These are phyloP conservation scores for Cossypha dichroa DNA, from an alignment of 2,797 vertebrate genomes.

Conservation along the genomic window DNA sequence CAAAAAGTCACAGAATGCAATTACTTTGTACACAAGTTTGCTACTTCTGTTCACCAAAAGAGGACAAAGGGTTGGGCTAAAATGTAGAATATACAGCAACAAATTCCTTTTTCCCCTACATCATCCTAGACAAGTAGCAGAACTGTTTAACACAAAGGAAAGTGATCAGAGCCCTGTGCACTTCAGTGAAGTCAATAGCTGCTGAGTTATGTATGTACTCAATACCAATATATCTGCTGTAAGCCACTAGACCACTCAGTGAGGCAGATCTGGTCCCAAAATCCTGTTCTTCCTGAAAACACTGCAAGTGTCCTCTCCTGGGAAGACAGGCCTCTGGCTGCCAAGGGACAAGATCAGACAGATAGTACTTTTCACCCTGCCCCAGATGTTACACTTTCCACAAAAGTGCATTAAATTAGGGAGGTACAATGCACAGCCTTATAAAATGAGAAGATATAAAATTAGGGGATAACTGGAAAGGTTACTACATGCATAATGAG, in stretches of 20 bases:
- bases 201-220: neutral
- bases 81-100: neutral
- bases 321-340: neutral
- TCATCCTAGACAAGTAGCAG: neutral
- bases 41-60: neutral
- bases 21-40: neutral
- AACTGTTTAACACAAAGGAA: neutral
- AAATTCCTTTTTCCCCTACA: neutral
- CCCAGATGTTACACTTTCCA: neutral
- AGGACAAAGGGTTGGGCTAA: neutral
- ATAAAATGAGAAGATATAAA: neutral
- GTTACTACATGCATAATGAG: neutral
- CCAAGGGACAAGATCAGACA: neutral
- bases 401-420: neutral
- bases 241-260: neutral
- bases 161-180: fast-evolving
- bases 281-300: neutral
- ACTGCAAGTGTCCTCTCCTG: neutral
- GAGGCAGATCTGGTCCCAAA: neutral
- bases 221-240: neutral
- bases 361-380: neutral
- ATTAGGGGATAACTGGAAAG: neutral
- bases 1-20: neutral
- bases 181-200: neutral
- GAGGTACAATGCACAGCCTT: neutral